Percentiles rank a stretch among this genome's conserved stretches.
Evolutionary conservation across 2,888 invertebrate genomes (phyloP).

Genomic region (Phortica magna): DNA sequence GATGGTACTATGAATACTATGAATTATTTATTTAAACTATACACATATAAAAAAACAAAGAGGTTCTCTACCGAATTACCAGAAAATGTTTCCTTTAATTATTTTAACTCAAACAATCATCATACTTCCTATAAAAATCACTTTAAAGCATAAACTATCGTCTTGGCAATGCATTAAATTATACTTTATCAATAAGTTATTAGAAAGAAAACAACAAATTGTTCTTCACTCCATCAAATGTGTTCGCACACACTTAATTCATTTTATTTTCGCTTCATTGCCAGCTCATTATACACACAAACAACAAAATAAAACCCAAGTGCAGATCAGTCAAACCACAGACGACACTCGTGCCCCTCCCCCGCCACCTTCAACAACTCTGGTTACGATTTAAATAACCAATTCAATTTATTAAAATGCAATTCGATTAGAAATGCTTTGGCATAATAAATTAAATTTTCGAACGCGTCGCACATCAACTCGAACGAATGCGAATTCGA

Average conservation of each 20-base stretch:
- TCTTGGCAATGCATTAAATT: too few species aligned
- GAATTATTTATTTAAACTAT: too few species aligned
- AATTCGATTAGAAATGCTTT: slow-evolving; percentile 77
- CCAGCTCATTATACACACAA: slow-evolving; percentile 40
- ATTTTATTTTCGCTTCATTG: neutral
- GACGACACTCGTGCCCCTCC: slow-evolving; percentile 15
- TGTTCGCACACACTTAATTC: neutral
- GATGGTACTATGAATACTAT: too few species aligned
- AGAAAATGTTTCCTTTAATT: too few species aligned
- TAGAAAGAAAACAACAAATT: too few species aligned
- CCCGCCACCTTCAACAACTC: neutral
- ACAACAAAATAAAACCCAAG: slow-evolving; percentile 47
- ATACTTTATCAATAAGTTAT: too few species aligned
- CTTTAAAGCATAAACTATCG: too few species aligned
- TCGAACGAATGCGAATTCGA: too few species aligned
- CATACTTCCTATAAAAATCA: too few species aligned
- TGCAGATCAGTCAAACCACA: slow-evolving; percentile 47
- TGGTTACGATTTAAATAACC: slow-evolving; percentile 64
- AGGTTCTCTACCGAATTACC: too few species aligned
- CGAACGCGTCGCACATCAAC: slow-evolving; percentile 36
- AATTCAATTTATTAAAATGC: slow-evolving; percentile 76
- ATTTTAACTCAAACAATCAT: too few species aligned
- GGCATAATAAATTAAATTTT: slow-evolving; percentile 76
- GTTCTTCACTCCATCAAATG: neutral
- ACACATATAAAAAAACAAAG: too few species aligned